Conservation (phyloP, 1,140 invertebrate species). For the Drosophila sucinea region DNA sequence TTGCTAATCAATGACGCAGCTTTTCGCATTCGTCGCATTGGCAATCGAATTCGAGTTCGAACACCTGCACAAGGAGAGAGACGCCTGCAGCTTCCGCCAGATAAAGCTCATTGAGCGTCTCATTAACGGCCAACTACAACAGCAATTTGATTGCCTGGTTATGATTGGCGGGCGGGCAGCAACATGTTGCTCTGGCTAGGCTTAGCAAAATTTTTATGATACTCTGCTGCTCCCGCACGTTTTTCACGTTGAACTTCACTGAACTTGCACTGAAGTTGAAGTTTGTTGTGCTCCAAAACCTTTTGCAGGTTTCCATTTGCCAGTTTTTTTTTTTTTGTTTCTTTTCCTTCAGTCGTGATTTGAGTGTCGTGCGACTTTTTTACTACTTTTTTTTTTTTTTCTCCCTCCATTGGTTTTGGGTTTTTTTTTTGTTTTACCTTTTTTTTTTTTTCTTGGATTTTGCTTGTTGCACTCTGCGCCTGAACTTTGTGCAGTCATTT, state of each 20-base stretch:
- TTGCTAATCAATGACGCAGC: constrained; percentile 75
- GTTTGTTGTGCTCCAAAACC: constrained; percentile 50
- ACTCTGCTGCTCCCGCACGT: constrained; percentile 75
- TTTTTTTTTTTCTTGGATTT: constrained; percentile 24
- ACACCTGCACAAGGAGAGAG: constrained; percentile 57
- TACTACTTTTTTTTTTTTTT: constrained; percentile 48
- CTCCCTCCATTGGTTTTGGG: background rate
- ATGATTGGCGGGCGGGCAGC: constrained; percentile 55
- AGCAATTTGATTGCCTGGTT: constrained; percentile 74
- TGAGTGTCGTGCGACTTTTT: constrained; percentile 79
- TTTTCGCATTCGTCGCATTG: constrained; percentile 27
- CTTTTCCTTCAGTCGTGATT: constrained; percentile 61
- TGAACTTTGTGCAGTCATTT: constrained; percentile 77
- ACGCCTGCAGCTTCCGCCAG: constrained; percentile 54
- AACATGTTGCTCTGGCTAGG: constrained; percentile 35
- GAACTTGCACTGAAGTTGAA: constrained; percentile 70
- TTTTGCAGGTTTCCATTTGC: constrained; percentile 47
- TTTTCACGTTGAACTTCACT: constrained; percentile 80
- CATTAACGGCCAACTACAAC: constrained; percentile 54
- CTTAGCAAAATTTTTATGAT: constrained; percentile 29
- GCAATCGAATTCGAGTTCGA: constrained; percentile 28
- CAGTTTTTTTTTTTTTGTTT: background rate
- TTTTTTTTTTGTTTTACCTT: constrained; percentile 49
- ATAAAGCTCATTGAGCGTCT: constrained; percentile 61
- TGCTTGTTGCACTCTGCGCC: constrained; percentile 43